phyloP scores from a whole-genome alignment of 1,140 invertebrate genomes.

The Drosophila busckii region DNA sequence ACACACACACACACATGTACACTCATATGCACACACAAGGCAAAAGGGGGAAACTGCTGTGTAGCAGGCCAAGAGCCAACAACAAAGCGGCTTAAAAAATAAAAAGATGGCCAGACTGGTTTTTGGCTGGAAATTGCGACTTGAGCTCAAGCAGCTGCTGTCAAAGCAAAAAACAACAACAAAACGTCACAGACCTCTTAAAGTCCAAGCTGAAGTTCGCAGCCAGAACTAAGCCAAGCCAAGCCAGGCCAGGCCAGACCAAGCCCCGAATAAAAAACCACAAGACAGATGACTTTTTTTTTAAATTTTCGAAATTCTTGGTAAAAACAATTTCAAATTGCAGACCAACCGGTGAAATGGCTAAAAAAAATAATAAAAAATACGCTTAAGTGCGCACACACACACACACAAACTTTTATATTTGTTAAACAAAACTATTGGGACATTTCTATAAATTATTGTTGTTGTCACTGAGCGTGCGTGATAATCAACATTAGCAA shows the following conservation, averaged over 20 bases:
- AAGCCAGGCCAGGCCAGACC: conserved; percentile 24
- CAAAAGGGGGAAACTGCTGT: conserved; percentile 51
- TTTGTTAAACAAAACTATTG: no score
- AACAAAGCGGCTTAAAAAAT: conserved; percentile 41
- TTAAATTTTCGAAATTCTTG: conserved; percentile 58
- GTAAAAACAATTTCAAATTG: conserved; percentile 64
- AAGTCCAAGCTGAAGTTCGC: not conserved
- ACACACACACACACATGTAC: conserved; percentile 3
- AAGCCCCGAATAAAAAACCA: no score
- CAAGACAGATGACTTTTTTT: conserved; percentile 49
- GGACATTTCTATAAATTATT: conserved; percentile 4
- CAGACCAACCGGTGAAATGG: conserved; percentile 14
- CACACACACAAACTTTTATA: no score
- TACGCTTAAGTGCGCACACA: not conserved
- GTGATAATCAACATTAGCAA: conserved; percentile 13
- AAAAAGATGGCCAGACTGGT: conserved; percentile 66
- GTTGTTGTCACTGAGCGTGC: not conserved
- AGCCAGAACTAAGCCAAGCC: conserved; percentile 6
- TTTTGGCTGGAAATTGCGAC: conserved; percentile 57
- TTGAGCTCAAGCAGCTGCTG: conserved; percentile 33
- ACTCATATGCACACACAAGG: conserved; percentile 1
- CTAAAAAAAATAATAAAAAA: conserved; percentile 14
- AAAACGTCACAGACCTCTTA: conserved; percentile 27
- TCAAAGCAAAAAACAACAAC: conserved; percentile 4
- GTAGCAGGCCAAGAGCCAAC: conserved; percentile 5